A percentile compares a stretch with the other conserved stretches of the same genome.
phyloP scores from a whole-genome alignment of 2,797 vertebrate species.

The Pagetopsis macropterus region DNA sequence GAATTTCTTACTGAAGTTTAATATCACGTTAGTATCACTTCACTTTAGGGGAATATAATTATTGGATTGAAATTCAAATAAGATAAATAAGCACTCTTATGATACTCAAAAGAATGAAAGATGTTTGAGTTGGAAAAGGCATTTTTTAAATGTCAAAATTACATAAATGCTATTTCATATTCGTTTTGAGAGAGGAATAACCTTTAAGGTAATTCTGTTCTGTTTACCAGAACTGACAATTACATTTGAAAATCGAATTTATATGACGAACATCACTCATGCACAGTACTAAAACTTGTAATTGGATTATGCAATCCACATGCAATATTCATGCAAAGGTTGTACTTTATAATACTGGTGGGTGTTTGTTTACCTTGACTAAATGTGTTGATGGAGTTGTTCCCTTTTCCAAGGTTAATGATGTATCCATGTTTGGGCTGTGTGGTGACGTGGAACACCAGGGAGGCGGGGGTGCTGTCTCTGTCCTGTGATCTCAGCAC shows the following conservation, averaged over 20 bases:
- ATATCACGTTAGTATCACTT: neutral
- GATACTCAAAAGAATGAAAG: neutral
- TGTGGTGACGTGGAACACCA: conserved; percentile 86
- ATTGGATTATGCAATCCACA: conserved; percentile 2
- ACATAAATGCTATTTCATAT: neutral
- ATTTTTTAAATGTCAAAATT: neutral
- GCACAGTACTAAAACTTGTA: neutral
- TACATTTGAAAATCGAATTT: neutral
- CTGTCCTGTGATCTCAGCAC: conserved; percentile 89
- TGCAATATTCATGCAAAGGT: conserved; percentile 21
- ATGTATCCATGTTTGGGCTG: conserved; percentile 90
- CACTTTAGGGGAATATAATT: neutral
- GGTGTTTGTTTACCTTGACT: conserved; percentile 89
- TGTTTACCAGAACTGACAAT: neutral
- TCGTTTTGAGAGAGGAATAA: neutral
- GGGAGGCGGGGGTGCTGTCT: conserved; percentile 84
- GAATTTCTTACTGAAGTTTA: conserved; percentile 14
- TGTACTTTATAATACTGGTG: neutral
- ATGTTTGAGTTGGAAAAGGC: neutral
- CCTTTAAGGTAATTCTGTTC: conserved; percentile 3
- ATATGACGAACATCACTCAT: neutral
- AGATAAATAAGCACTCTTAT: conserved; percentile 3
- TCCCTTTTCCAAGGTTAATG: conserved; percentile 88
- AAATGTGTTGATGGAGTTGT: conserved; percentile 90
- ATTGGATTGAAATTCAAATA: neutral